Percentiles rank a stretch among this genome's conserved stretches.
Conservation (phyloP, 2,797 vertebrate species). For the Onychomys leucogaster region DNA sequence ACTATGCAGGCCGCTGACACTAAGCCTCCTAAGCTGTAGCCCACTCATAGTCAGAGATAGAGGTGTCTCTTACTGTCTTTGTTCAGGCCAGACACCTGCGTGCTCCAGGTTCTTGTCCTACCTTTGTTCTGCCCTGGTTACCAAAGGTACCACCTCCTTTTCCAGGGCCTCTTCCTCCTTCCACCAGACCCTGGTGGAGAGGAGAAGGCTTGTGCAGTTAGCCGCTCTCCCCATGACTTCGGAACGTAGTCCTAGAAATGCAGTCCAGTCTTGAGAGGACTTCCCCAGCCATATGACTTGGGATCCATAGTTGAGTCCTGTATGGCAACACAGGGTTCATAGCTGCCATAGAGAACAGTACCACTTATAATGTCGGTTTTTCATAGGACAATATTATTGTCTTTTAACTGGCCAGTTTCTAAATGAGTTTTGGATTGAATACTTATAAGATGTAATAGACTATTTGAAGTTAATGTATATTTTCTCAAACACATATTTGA, state of each 20-base stretch:
- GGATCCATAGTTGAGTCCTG: neutral
- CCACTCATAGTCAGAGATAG: neutral
- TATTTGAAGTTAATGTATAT: conserved; percentile 6
- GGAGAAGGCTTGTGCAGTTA: neutral
- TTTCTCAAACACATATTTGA: conserved; percentile 25
- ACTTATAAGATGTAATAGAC: conserved; percentile 10
- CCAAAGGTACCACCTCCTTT: neutral
- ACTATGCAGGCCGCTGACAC: accelerated
- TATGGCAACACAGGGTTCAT: neutral
- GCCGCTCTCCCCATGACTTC: neutral
- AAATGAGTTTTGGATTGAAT: conserved; percentile 17
- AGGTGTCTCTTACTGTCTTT: neutral
- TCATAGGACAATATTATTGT: neutral
- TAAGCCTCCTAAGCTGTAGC: neutral
- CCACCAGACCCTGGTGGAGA: neutral
- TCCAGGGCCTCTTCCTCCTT: neutral
- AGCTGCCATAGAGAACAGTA: neutral
- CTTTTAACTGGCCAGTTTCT: conserved; percentile 52
- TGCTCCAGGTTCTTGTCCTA: neutral
- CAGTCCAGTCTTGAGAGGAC: neutral
- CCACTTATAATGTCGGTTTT: conserved; percentile 16
- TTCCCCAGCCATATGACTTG: neutral
- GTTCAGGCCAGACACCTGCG: neutral
- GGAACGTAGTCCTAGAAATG: conserved; percentile 14
- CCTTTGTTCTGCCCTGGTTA: neutral